These are phyloP conservation scores for Ethmia dodecea DNA, from an alignment of 2,888 invertebrate species.

Conservation along the genomic window DNA sequence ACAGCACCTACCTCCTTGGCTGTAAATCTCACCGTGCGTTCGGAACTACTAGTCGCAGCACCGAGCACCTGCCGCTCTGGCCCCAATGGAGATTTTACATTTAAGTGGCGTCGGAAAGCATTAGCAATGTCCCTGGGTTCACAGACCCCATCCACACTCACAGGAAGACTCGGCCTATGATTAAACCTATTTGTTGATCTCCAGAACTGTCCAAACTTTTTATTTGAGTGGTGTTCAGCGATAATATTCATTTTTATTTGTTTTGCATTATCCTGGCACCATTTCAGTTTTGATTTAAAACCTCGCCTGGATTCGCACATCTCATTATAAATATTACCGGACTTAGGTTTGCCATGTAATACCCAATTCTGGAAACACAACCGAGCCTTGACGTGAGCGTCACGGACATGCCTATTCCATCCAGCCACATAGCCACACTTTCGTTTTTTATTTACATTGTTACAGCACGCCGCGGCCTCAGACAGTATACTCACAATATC, in stretches of 20 bases:
- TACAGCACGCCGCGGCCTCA: not conserved
- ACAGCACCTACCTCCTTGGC: not conserved
- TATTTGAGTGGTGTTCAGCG: slow-evolving; percentile 1
- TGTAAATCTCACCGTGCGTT: not conserved
- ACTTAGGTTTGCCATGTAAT: not conserved
- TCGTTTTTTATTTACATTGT: not conserved
- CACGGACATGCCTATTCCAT: slow-evolving; percentile 1
- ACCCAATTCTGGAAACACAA: not conserved
- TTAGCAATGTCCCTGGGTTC: not conserved
- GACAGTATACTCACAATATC: not conserved
- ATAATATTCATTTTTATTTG: slow-evolving; percentile 2
- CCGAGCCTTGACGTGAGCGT: not conserved
- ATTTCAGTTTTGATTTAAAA: not conserved
- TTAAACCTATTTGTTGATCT: not conserved
- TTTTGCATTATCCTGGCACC: not conserved
- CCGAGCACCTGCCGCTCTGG: too few relatives aligned
- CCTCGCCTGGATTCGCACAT: not conserved
- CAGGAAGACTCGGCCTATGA: not conserved
- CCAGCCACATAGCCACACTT: not conserved
- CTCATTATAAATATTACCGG: not conserved
- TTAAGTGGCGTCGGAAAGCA: not conserved
- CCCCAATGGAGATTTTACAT: not conserved
- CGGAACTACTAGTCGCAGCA: too few relatives aligned
- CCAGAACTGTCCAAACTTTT: not conserved
- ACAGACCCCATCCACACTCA: not conserved